Conservation (phyloP, 2,113 vertebrate species). For the Nyctibius bracteatus region DNA sequence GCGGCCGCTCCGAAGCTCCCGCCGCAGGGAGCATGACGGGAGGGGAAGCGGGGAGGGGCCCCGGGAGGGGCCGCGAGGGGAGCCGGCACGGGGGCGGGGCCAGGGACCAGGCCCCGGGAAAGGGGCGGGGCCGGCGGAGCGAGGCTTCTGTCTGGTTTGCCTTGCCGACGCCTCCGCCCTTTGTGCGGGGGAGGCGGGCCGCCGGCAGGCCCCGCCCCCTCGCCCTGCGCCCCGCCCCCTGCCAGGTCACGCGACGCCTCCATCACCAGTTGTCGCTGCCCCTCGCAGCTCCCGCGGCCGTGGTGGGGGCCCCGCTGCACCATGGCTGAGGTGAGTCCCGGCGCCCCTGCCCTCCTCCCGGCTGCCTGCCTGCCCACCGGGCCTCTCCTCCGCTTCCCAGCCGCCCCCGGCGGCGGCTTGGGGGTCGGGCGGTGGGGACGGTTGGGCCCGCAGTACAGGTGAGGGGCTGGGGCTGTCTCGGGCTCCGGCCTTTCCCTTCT, state of each 20-base stretch:
- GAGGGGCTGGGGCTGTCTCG: background rate
- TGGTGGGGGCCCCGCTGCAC: background rate
- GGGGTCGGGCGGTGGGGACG: rapidly evolving
- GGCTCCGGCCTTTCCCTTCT: background rate
- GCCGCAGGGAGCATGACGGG: conserved; percentile 6
- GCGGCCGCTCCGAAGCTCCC: background rate
- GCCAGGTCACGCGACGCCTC: background rate
- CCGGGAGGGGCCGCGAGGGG: background rate
- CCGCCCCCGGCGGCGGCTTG: background rate
- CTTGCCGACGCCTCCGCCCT: too few species aligned
- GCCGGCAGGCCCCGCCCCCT: background rate
- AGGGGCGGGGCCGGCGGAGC: rapidly evolving
- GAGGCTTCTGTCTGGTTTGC: rapidly evolving
- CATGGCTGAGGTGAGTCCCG: conserved; percentile 71
- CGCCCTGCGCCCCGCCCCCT: background rate
- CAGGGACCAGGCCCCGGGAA: too few species aligned
- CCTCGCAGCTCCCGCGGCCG: background rate
- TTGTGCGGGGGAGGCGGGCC: too few species aligned
- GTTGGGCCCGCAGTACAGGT: background rate
- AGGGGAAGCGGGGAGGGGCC: background rate
- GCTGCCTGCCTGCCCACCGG: rapidly evolving
- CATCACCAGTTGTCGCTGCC: background rate
- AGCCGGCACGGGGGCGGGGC: background rate
- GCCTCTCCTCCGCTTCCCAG: too few species aligned
- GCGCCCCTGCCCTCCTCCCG: rapidly evolving